Percentiles rank a stretch among this genome's conserved stretches.
phyloP scores from a whole-genome alignment of 2,888 invertebrate genomes.

The Dinocampus coccinellae region DNA sequence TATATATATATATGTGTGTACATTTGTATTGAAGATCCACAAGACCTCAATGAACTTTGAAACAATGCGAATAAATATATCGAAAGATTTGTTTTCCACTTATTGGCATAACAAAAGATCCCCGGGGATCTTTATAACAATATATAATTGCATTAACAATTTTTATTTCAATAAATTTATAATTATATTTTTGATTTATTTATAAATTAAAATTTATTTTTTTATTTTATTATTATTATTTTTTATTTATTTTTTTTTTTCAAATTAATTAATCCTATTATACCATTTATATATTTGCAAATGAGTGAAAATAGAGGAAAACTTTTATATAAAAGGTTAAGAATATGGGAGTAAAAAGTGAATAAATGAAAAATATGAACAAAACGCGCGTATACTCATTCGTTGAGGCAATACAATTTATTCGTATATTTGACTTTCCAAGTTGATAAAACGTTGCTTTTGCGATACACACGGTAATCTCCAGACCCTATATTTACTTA shows the following conservation, averaged over 20 bases:
- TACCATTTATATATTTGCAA: too few species aligned
- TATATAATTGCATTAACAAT: too few species aligned
- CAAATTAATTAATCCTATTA: too few species aligned
- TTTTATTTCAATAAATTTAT: too few species aligned
- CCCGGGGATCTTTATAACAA: neutral
- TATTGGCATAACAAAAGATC: neutral
- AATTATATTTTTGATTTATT: too few species aligned
- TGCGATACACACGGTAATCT: constrained; percentile 47
- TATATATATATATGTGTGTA: neutral
- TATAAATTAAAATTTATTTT: too few species aligned
- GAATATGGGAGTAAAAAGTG: too few species aligned
- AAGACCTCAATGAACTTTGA: neutral
- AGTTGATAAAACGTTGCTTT: constrained; percentile 43
- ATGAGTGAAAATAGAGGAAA: too few species aligned
- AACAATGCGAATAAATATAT: neutral
- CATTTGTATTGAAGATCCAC: too few species aligned
- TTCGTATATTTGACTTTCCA: constrained; percentile 50
- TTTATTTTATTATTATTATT: too few species aligned
- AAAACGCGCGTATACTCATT: constrained; percentile 8
- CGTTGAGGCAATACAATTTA: constrained; percentile 44
- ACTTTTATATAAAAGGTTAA: too few species aligned
- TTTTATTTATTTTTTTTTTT: too few species aligned
- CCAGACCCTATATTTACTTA: constrained; percentile 46
- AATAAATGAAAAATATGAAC: neutral
- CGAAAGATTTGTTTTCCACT: neutral